Conservation (phyloP, 2,888 invertebrate genomes). For the Lepeophtheirus nordmannii region DNA sequence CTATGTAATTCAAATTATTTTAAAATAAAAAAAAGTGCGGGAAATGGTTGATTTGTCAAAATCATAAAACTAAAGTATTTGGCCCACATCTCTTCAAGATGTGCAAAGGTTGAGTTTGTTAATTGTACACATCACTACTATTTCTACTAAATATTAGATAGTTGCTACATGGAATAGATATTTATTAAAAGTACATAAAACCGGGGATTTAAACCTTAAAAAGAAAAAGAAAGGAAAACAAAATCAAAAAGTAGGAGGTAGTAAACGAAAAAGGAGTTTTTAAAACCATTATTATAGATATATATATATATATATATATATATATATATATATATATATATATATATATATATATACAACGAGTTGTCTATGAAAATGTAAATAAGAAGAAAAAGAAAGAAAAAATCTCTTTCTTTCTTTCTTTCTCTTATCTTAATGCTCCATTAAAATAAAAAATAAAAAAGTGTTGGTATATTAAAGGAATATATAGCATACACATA, state of each 20-base stretch:
- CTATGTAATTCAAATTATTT: too few relatives aligned
- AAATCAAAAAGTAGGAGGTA: not conserved
- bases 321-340: not conserved
- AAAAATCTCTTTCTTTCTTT: not conserved
- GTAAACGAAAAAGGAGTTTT: not conserved
- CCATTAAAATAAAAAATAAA: not conserved
- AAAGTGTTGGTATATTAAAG: not conserved
- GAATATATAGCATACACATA: too few relatives aligned
- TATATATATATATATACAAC: not conserved
- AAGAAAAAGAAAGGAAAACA: not conserved
- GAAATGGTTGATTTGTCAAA: too few relatives aligned
- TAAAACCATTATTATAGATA: not conserved
- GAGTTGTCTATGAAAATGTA: constrained; percentile 5
- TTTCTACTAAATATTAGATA: too few relatives aligned
- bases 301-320: not conserved
- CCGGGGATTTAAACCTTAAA: not conserved
- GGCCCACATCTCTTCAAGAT: too few relatives aligned
- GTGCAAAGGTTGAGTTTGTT: too few relatives aligned
- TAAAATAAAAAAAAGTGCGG: too few relatives aligned
- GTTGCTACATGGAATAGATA: too few relatives aligned
- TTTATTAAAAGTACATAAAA: too few relatives aligned
- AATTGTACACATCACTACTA: too few relatives aligned
- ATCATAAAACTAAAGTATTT: too few relatives aligned
- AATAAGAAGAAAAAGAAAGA: not conserved
- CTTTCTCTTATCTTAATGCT: not conserved